Percentiles rank a stretch among this genome's conserved stretches.
phyloP scores from a whole-genome alignment of 1,140 invertebrate species.

The Drosophila micromelanica region DNA sequence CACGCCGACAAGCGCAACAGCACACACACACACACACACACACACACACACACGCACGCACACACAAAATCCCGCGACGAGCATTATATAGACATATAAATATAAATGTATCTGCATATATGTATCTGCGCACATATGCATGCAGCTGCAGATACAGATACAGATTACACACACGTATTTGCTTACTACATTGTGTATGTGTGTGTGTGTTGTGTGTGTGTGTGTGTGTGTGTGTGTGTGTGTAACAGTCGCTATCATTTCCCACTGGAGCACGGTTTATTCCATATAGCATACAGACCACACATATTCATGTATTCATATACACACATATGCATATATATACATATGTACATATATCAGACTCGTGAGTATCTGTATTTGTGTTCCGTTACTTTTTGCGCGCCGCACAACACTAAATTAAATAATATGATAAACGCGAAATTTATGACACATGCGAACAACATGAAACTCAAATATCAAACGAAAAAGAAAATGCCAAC shows the following conservation, averaged over 20 bases:
- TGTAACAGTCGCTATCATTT: conserved; percentile 49
- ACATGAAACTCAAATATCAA: conserved; percentile 26
- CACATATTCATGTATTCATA: not conserved
- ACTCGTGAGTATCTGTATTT: conserved; percentile 8
- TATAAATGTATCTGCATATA: conserved; percentile 43
- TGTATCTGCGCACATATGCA: conserved; percentile 30
- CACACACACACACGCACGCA: not conserved
- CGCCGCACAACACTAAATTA: conserved; percentile 58
- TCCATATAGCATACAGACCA: conserved; percentile 22
- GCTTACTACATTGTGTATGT: conserved; percentile 2
- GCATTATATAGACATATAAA: conserved; percentile 46
- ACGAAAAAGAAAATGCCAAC: conserved; percentile 18
- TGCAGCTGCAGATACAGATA: conserved; percentile 25
- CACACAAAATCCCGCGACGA: conserved; percentile 35
- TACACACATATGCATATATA: not conserved
- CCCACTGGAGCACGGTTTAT: conserved; percentile 51
- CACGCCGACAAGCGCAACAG: conserved; percentile 37
- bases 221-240: conserved; percentile 16
- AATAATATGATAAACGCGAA: conserved; percentile 82
- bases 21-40: conserved; percentile 6
- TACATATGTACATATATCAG: not conserved
- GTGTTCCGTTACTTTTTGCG: conserved; percentile 52
- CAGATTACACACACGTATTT: conserved; percentile 29
- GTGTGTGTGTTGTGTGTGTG: conserved; percentile 1
- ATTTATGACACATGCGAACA: conserved; percentile 74